Percentiles rank a stretch among this genome's conserved stretches.
Conservation (phyloP, 2,113 vertebrate genomes). For the Pyxicephalus adspersus region DNA sequence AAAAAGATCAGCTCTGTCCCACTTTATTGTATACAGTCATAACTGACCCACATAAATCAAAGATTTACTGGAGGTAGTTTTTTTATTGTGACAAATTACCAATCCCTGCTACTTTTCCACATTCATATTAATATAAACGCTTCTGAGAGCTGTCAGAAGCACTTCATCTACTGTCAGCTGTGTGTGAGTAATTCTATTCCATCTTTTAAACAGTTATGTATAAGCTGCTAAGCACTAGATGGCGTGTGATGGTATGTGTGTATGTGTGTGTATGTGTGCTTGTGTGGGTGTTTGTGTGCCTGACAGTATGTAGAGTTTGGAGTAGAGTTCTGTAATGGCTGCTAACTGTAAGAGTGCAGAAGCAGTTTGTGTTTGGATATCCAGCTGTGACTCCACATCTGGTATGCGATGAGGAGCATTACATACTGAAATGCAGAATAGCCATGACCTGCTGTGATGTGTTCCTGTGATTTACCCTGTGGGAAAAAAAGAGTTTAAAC, state of each 20-base stretch:
- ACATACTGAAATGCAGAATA: neutral
- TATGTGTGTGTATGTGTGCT: neutral
- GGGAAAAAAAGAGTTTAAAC: constrained; percentile 9
- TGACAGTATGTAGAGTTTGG: constrained; percentile 15
- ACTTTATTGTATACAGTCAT: neutral
- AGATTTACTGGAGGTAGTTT: neutral
- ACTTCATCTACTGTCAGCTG: constrained; percentile 21
- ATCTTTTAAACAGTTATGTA: constrained; percentile 13
- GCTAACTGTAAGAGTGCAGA: constrained; percentile 10
- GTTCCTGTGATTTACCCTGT: neutral
- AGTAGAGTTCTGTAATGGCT: constrained; percentile 46
- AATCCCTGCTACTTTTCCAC: neutral
- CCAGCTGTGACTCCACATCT: neutral
- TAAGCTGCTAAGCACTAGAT: constrained; percentile 36
- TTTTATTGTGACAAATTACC: neutral
- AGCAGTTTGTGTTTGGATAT: constrained; percentile 1
- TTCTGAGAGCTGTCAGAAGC: neutral
- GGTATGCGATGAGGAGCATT: neutral
- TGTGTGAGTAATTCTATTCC: neutral
- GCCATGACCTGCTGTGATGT: constrained; percentile 20
- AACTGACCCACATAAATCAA: neutral
- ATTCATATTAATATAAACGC: too few relatives aligned
- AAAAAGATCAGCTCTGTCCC: neutral
- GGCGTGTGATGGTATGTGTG: constrained; percentile 48
- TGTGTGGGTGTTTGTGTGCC: constrained; percentile 25